Conservation (phyloP, 2,797 vertebrate species). For the Malacoraja senta region DNA sequence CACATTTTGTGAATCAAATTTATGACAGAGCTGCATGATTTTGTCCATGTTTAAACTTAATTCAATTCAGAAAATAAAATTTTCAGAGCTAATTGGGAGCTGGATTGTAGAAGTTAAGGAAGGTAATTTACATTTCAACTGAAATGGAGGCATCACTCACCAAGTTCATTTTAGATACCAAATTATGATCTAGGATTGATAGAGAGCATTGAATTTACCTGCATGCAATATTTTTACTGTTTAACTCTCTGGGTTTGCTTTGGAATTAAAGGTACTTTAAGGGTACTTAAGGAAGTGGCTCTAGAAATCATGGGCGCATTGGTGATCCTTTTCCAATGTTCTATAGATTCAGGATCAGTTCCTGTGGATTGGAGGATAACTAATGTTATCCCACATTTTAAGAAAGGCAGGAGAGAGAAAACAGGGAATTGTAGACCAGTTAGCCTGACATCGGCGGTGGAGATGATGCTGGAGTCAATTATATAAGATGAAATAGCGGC, state of each 20-base stretch:
- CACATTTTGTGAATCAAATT: slow-evolving; percentile 21
- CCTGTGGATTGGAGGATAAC: no score
- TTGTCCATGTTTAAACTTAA: slow-evolving; percentile 23
- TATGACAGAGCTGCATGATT: slow-evolving; percentile 28
- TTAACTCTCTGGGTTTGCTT: neutral
- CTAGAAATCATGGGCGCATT: no score
- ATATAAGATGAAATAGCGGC: no score
- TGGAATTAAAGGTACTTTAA: neutral
- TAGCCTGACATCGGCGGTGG: no score
- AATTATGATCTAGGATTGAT: neutral
- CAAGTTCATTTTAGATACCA: neutral
- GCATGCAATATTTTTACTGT: neutral
- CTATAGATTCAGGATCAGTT: no score
- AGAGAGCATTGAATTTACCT: neutral
- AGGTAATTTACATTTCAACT: neutral
- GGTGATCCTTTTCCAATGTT: no score
- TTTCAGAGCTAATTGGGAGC: neutral
- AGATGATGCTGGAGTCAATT: no score
- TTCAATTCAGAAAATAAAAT: slow-evolving; percentile 25
- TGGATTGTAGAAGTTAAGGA: neutral
- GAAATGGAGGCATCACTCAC: neutral
- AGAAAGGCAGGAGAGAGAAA: no score
- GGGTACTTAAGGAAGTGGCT: no score
- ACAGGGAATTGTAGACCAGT: no score
- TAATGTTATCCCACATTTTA: no score